Evolutionary conservation across 2,797 vertebrate genomes (phyloP).

Genomic region (Tenualosa ilisha): DNA sequence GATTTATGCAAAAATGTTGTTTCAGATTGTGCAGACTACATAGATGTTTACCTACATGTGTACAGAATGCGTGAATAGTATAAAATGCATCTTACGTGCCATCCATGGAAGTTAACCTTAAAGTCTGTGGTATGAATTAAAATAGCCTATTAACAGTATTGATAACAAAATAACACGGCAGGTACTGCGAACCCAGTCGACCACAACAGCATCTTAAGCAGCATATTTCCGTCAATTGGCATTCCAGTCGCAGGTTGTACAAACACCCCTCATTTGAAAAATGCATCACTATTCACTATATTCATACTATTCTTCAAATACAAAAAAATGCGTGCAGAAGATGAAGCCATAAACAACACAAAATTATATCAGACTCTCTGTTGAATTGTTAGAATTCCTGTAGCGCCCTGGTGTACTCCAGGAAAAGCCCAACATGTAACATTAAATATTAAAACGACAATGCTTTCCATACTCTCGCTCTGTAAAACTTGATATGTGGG

Average conservation of each 20-base stretch:
- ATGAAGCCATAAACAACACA: neutral
- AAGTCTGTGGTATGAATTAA: neutral
- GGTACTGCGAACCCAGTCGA: too few relatives aligned
- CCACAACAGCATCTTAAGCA: neutral
- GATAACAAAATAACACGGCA: too few relatives aligned
- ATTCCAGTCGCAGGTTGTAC: neutral
- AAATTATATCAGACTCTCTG: neutral
- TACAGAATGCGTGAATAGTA: neutral
- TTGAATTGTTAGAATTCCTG: neutral
- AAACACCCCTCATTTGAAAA: neutral
- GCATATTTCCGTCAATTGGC: neutral
- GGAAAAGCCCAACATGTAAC: neutral
- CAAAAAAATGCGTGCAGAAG: neutral
- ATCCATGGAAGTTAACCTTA: neutral
- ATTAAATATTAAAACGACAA: neutral
- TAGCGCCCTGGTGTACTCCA: neutral
- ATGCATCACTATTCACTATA: neutral
- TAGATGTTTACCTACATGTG: neutral
- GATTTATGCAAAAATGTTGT: neutral
- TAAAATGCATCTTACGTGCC: too few relatives aligned
- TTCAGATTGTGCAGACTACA: neutral
- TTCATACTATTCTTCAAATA: neutral
- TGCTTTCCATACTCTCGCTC: neutral
- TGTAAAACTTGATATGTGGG: neutral
- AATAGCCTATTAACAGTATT: too few relatives aligned